Evolutionary conservation across 2,113 vertebrate species (phyloP), one percentile per base, ranked within the genome.

Genomic region (Pseudopodoces humilis): DNA sequence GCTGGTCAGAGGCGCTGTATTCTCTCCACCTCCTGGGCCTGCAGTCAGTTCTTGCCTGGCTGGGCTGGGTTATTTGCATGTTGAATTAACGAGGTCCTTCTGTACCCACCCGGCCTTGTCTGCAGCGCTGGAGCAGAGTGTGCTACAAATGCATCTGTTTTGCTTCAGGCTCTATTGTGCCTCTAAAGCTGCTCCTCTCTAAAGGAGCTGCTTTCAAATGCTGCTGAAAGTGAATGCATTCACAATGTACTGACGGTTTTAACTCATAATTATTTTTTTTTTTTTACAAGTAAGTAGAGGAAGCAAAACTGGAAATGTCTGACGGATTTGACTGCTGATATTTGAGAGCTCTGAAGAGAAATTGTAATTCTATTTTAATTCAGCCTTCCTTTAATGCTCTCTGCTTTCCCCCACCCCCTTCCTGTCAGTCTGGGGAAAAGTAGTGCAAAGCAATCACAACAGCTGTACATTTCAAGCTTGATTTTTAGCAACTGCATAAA

Each of bases 41-140:
- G 50, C 75, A 83, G 67, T 88, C 68, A n/a, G 59, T 44, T 55
- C 85, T 81, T 62, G 60, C 23, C 33, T 84, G 63, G 27, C 77
- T 75, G 43, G 64, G 44, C 37, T 84, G 79, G 52, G 62, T 71
- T 94, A 74, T 89, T 91, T 87, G 82, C 65, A 64, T 95, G 94
- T 76, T 72, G 88, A 31, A 46, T 93, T 93, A 88, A 71, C 75
- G 55, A 55, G n/a, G 35, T 74, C 33, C 75, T 83, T 60, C 62
- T 83, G 59, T 46, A 83, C 30, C 78, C 55, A 25, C 41, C 53
- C 6, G 1, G 46, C 79, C 79, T 85, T 70, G 58, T 62, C 56
- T 68, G 14, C 74, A 60, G 5, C 3, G 5, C 21, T 63, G 53
- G 44, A 82, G 81, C 19, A 24, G 60, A 52, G 44, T 2, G 28